Evolutionary conservation across 2,797 vertebrate genomes (phyloP).

Genomic region (Pipistrellus pygmaeus): DNA sequence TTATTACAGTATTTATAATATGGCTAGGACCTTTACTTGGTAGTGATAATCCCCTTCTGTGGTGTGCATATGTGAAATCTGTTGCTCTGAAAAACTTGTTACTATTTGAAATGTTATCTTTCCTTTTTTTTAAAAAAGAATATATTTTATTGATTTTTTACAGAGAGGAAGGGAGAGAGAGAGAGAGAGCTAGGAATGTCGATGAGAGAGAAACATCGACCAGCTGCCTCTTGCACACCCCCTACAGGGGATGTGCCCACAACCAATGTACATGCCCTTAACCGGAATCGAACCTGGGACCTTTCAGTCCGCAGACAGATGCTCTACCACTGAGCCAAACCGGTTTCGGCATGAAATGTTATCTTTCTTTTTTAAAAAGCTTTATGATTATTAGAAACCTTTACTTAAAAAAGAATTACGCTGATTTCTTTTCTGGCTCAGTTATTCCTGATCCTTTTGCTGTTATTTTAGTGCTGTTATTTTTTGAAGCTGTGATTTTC

Average conservation of each 20-base stretch:
- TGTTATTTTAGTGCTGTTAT: slow-evolving; percentile 35
- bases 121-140: neutral
- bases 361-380: neutral
- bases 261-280: too few relatives aligned
- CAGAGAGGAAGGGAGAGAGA: too few relatives aligned
- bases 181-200: too few relatives aligned
- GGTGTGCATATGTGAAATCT: slow-evolving; percentile 17
- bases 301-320: too few relatives aligned
- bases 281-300: too few relatives aligned
- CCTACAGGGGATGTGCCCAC: too few relatives aligned
- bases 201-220: too few relatives aligned
- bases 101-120: neutral
- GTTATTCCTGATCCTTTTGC: slow-evolving; percentile 24
- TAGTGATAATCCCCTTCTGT: slow-evolving; percentile 16
- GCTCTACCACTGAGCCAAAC: too few relatives aligned
- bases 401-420: slow-evolving; percentile 51
- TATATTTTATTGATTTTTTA: too few relatives aligned
- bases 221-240: too few relatives aligned
- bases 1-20: slow-evolving; percentile 35
- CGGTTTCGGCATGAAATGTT: neutral
- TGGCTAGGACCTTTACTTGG: slow-evolving; percentile 12
- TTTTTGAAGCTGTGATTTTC: slow-evolving; percentile 41
- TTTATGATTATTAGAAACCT: slow-evolving; percentile 28
- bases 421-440: slow-evolving; percentile 36
- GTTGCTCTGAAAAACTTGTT: slow-evolving; percentile 30